phyloP scores from a whole-genome alignment of 1,140 invertebrate species.

The Prorops nasuta region DNA sequence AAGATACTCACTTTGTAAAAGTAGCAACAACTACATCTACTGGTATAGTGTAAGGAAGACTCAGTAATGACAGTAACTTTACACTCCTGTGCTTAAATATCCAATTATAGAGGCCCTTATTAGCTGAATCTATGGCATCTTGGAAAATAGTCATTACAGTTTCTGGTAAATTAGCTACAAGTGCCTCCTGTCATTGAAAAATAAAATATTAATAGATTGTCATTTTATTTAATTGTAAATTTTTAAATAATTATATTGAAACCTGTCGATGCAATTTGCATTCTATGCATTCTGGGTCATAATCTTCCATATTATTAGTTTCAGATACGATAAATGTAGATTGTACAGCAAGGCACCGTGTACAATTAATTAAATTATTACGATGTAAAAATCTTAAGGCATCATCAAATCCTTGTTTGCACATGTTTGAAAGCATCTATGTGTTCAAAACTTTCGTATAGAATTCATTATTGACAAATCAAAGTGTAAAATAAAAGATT shows the following conservation, averaged over 20 bases:
- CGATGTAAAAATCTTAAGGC: slow-evolving; percentile 88
- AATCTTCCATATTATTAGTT: slow-evolving; percentile 68
- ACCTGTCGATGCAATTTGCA: slow-evolving; percentile 83
- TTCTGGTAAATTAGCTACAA: slow-evolving; percentile 82
- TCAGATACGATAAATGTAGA: slow-evolving; percentile 78
- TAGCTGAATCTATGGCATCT: slow-evolving; percentile 87
- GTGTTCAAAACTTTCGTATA: too few species aligned
- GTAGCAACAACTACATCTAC: slow-evolving; percentile 82
- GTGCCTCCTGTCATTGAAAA: slow-evolving; percentile 68
- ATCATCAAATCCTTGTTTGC: slow-evolving; percentile 97
- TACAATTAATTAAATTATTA: slow-evolving; percentile 87
- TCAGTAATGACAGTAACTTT: slow-evolving; percentile 74
- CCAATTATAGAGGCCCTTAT: slow-evolving; percentile 88
- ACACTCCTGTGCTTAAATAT: slow-evolving; percentile 80
- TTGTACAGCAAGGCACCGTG: slow-evolving; percentile 78
- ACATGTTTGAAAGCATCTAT: slow-evolving; percentile 83
- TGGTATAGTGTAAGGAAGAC: slow-evolving; percentile 81
- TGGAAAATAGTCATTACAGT: slow-evolving; percentile 84
- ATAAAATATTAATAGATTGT: slow-evolving; percentile 2
- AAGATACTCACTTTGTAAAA: slow-evolving; percentile 76
- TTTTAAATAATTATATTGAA: slow-evolving; percentile 10
- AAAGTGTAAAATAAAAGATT: too few species aligned
- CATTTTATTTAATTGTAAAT: slow-evolving; percentile 2
- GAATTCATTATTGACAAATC: too few species aligned
- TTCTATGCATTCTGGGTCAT: slow-evolving; percentile 79